Percentiles rank a stretch among this genome's conserved stretches.
These are phyloP conservation scores for Epiblema foenella DNA, from an alignment of 2,888 invertebrate genomes.

Conservation along the genomic window DNA sequence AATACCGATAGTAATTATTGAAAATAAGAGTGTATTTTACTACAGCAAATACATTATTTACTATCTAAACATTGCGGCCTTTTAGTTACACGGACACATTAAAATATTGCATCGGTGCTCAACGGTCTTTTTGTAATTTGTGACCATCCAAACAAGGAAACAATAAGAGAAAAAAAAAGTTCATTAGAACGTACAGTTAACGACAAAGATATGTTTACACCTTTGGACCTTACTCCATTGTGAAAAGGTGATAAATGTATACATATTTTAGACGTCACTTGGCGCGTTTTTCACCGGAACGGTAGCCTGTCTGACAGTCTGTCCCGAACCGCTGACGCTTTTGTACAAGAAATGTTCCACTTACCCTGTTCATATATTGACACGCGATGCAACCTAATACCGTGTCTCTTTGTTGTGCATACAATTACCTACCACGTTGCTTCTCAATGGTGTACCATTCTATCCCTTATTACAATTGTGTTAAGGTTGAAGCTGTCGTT, in stretches of 20 bases:
- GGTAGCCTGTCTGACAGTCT: background rate
- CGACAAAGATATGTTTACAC: background rate
- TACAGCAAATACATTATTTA: too few species aligned
- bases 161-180: background rate
- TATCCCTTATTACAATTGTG: slow-evolving; percentile 44
- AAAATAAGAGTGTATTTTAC: too few species aligned
- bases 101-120: too few species aligned
- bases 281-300: slow-evolving; percentile 17
- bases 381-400: slow-evolving; percentile 42
- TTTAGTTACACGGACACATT: too few species aligned
- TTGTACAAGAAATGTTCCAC: slow-evolving; percentile 53
- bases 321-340: slow-evolving; percentile 12
- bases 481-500: slow-evolving; percentile 43
- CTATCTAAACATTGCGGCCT: too few species aligned
- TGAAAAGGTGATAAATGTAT: too few species aligned
- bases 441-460: slow-evolving; percentile 10
- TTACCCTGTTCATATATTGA: slow-evolving; percentile 51
- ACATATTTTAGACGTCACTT: background rate
- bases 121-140: background rate
- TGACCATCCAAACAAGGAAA: background rate
- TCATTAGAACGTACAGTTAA: background rate
- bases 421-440: slow-evolving; percentile 41
- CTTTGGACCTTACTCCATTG: background rate
- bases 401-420: slow-evolving; percentile 28
- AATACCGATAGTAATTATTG: too few species aligned